Conservation (phyloP, 2,888 invertebrate species). For the Papilio protenor region DNA sequence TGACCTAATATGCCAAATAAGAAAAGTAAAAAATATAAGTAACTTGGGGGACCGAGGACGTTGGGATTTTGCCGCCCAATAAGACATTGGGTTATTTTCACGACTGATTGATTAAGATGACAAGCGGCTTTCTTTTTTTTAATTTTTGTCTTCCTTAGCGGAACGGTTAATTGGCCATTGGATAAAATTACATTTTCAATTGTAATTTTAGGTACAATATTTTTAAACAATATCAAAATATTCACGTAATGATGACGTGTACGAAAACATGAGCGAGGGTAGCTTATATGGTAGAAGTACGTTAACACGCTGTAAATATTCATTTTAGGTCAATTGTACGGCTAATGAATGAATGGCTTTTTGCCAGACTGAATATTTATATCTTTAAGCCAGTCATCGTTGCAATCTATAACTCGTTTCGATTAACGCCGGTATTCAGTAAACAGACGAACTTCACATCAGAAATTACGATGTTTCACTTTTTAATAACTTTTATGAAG, state of each 20-base stretch:
- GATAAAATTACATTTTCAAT: background rate
- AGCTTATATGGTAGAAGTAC: slow-evolving; percentile 33
- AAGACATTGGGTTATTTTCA: background rate
- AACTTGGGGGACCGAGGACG: background rate
- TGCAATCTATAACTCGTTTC: background rate
- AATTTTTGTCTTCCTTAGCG: background rate
- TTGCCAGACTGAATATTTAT: slow-evolving; percentile 10
- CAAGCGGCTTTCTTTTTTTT: background rate
- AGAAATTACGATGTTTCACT: background rate
- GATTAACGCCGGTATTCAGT: background rate
- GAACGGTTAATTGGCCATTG: background rate
- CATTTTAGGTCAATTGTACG: slow-evolving; percentile 28
- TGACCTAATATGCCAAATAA: background rate
- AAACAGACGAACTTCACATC: background rate
- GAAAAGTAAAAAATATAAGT: background rate
- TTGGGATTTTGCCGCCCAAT: background rate
- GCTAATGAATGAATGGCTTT: slow-evolving; percentile 40
- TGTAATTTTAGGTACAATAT: background rate
- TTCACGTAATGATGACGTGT: slow-evolving; percentile 24
- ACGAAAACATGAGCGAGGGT: slow-evolving; percentile 22
- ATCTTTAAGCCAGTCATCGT: slow-evolving; percentile 13
- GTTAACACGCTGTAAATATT: slow-evolving; percentile 40
- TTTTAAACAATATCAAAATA: background rate
- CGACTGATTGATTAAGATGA: background rate
- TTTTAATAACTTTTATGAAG: background rate